Percentiles rank a stretch among this genome's conserved stretches.
phyloP scores from a whole-genome alignment of 2,113 vertebrate genomes.

The Erythrocebus patas region DNA sequence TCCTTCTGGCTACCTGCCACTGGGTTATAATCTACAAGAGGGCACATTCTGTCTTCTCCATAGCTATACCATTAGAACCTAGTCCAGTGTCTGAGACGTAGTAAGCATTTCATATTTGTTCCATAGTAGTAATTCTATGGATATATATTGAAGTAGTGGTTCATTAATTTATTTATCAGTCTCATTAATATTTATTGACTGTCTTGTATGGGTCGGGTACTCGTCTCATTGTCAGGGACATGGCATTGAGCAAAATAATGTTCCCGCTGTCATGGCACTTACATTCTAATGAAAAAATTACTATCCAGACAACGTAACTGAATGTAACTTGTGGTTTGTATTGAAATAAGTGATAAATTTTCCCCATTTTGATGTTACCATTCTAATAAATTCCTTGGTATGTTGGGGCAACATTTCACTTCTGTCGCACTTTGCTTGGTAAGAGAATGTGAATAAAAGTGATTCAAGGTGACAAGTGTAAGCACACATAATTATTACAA shows the following conservation, averaged over 20 bases:
- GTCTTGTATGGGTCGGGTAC: background rate
- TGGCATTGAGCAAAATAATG: background rate
- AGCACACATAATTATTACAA: background rate
- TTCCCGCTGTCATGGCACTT: background rate
- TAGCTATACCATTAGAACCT: background rate
- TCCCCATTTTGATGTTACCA: background rate
- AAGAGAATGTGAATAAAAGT: conserved; percentile 24
- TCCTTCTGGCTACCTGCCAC: background rate
- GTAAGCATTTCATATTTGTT: background rate
- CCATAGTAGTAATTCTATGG: background rate
- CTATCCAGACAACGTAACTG: background rate
- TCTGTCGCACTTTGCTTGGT: background rate
- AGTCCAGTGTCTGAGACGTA: background rate
- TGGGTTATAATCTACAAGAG: background rate
- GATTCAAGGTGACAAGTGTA: background rate
- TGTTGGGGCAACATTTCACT: background rate
- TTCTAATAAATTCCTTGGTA: background rate
- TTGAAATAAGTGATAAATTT: background rate
- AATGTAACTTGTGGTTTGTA: background rate
- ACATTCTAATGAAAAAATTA: background rate
- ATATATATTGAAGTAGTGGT: background rate
- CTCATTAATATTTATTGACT: background rate
- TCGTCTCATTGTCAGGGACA: background rate
- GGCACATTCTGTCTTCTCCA: background rate
- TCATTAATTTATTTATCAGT: background rate